phyloP scores from a whole-genome alignment of 2,113 vertebrate genomes.

The Dasyprocta punctata region DNA sequence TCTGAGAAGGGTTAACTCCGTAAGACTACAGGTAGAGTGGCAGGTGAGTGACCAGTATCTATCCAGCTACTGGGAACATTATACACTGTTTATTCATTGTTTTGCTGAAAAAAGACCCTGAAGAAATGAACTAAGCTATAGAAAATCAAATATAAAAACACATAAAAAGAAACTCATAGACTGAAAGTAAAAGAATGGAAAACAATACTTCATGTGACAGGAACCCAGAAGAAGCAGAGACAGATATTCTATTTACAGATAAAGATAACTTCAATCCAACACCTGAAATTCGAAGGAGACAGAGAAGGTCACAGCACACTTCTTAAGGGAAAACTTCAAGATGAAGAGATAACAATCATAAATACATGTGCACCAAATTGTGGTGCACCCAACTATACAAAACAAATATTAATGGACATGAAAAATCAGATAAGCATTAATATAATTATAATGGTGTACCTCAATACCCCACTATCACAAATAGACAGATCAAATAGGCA shows the following conservation, averaged over 20 bases:
- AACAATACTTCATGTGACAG: background rate
- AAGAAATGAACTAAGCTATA: background rate
- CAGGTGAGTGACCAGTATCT: background rate
- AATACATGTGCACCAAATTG: background rate
- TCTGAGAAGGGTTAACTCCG: background rate
- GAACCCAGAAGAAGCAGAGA: background rate
- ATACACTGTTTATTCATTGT: background rate
- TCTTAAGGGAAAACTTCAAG: background rate
- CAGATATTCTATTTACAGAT: background rate
- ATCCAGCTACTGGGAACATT: background rate
- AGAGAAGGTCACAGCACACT: background rate
- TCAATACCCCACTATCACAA: background rate
- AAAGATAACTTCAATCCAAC: background rate
- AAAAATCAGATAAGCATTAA: background rate
- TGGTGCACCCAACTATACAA: background rate
- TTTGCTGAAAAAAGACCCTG: background rate
- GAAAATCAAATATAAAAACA: background rate
- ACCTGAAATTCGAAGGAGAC: background rate
- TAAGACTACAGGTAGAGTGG: background rate
- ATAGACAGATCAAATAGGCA: background rate
- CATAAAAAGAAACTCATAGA: background rate
- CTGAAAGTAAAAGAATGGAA: background rate
- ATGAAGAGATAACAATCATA: background rate
- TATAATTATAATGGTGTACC: background rate
- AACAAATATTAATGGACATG: background rate